Base-by-base conservation (phyloP, 2,888 invertebrate species). In the Oxycera nigricornis region DNA sequence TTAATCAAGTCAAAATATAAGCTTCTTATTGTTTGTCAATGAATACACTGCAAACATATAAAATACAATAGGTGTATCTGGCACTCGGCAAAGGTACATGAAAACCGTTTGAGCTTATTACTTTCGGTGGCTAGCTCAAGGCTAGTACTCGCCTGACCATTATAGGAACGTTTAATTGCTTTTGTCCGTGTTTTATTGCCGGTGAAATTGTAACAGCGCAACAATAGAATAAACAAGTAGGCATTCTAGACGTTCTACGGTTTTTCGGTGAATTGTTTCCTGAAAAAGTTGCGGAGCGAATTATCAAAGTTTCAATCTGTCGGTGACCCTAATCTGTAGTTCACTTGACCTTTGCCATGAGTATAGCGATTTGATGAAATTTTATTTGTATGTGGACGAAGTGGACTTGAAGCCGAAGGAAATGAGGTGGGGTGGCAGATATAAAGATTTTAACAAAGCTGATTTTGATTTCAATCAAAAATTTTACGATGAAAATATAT, bases 81-180 rank as follows among this genome's bases (percentile, higher is more conserved):
- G n/a, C n/a, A n/a, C n/a, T n/a, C n/a, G n/a, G n/a, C n/a, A n/a
- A n/a, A n/a, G n/a, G n/a, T n/a, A n/a, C n/a, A n/a, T n/a, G n/a
- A n/a, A n/a, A n/a, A n/a, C n/a, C n/a, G n/a, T n/a, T n/a, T n/a
- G n/a, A n/a, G n/a, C n/a, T n/a, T n/a, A n/a, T n/a, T n/a, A n/a
- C n/a, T n/a, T n/a, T n/a, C n/a, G n/a, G n/a, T n/a, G n/a, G n/a
- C n/a, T n/a, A n/a, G n/a, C n/a, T n/a, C n/a, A n/a, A n/a, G n/a
- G n/a, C n/a, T n/a, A n/a, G n/a, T n/a, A n/a, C n/a, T 65, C 9
- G 39, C 41, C 35, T 31, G 31, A 20, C 61, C 2, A 20, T 61
- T 65, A 24, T 39, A 24, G 65, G 65, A 41, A 41, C 39, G 24
- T 65, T 65, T 65, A 65, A 65, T 65, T 41, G 65, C 61, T 61